Evolutionary conservation across 2,113 vertebrate genomes (phyloP).

Genomic region (Climacteris rufus): DNA sequence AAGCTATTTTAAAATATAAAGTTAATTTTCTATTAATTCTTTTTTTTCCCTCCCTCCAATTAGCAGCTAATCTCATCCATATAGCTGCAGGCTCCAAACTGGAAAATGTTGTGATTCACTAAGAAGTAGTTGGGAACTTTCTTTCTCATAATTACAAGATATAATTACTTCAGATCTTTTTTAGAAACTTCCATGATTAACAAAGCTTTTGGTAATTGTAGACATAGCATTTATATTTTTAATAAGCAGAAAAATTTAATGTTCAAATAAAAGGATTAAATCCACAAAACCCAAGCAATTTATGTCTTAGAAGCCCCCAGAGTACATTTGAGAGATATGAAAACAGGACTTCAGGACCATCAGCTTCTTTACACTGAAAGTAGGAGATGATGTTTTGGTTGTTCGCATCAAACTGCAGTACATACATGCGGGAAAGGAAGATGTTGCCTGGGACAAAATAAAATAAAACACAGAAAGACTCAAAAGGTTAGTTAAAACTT

Average conservation of each 20-base stretch:
- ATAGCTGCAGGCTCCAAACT: conserved; percentile 62
- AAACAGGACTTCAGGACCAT: background rate
- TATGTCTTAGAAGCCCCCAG: background rate
- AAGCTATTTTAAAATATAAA: conserved; percentile 49
- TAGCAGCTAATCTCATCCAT: conserved; percentile 69
- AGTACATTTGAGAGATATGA: background rate
- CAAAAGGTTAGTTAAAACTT: background rate
- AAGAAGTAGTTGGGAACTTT: conserved; percentile 57
- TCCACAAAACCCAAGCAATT: background rate
- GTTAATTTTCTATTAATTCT: conserved; percentile 62
- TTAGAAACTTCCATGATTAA: conserved; percentile 67
- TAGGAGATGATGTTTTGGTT: background rate
- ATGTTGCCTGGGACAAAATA: background rate
- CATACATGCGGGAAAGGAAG: background rate
- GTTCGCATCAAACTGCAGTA: background rate
- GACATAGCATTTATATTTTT: conserved; percentile 63
- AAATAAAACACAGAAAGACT: background rate
- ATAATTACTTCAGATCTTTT: conserved; percentile 71
- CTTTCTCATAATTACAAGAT: conserved; percentile 72
- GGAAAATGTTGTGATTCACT: conserved; percentile 67
- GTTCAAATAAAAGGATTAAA: conserved; percentile 48
- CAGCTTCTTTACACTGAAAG: background rate
- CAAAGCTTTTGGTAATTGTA: conserved; percentile 60
- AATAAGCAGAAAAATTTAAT: conserved; percentile 57
- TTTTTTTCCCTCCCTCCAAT: conserved; percentile 60